A percentile compares a stretch with the other conserved stretches of the same genome.
Conservation (phyloP, 2,888 invertebrate species). For the Trissolcus brochymenae region DNA sequence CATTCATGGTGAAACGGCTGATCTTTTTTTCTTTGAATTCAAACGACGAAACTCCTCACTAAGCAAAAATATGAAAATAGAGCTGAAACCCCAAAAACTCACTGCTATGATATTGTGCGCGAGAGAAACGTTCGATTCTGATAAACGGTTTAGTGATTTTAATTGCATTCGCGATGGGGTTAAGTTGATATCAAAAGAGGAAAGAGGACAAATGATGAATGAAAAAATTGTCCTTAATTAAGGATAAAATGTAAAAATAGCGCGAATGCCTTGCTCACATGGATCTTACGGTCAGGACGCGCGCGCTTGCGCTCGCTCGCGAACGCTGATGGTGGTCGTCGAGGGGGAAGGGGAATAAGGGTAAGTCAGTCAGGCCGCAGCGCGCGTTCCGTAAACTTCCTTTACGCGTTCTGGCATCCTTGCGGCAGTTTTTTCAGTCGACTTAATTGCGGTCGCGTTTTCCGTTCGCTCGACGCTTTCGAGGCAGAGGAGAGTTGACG, state of each 20-base stretch:
- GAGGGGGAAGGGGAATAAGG: constrained; percentile 71
- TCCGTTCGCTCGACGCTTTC: background rate
- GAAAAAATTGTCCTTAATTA: no score
- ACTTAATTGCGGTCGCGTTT: constrained; percentile 15
- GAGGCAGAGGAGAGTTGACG: background rate
- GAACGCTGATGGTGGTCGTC: constrained; percentile 54
- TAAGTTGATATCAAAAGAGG: no score
- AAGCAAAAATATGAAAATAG: no score
- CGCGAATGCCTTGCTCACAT: constrained; percentile 56
- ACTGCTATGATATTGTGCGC: no score
- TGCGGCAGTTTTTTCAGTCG: constrained; percentile 36
- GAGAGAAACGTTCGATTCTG: no score
- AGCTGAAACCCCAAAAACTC: no score
- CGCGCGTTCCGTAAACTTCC: constrained; percentile 76
- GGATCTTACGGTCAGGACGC: constrained; percentile 55
- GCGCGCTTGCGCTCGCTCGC: constrained; percentile 62
- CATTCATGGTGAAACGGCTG: no score
- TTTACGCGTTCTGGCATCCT: constrained; percentile 65
- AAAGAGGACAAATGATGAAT: no score
- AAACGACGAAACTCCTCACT: no score
- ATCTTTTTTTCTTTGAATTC: no score
- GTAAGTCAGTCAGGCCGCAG: constrained; percentile 76
- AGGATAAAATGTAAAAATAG: constrained; percentile 52
- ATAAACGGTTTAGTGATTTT: no score
- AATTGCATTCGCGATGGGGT: no score